phyloP scores from a whole-genome alignment of 1,140 invertebrate genomes.

The Probaryconus sp. region DNA sequence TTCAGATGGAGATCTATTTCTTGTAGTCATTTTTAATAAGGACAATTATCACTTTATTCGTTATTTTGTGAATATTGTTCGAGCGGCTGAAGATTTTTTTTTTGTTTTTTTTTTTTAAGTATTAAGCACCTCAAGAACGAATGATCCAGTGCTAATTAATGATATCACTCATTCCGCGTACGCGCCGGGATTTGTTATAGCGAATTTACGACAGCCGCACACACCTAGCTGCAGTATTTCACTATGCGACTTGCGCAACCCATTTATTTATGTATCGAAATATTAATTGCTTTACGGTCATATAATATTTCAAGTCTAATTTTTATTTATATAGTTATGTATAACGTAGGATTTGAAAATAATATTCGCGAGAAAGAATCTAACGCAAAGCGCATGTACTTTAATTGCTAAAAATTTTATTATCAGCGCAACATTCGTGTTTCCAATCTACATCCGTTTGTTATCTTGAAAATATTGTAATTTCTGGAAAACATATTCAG shows the following conservation, averaged over 20 bases:
- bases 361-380: conserved; percentile 9
- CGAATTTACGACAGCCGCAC: conserved; percentile 33
- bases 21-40: too few relatives aligned
- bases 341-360: conserved; percentile 15
- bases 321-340: conserved; percentile 38
- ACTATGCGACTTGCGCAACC: conserved; percentile 28
- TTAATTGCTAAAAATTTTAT: conserved; percentile 13
- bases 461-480: too few relatives aligned
- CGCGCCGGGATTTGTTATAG: conserved; percentile 35
- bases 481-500: neutral
- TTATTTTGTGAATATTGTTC: conserved; percentile 24
- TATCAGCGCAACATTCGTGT: conserved; percentile 13
- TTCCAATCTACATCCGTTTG: too few relatives aligned
- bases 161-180: conserved; percentile 38
- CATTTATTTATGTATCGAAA: conserved; percentile 51
- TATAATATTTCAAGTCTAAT: conserved; percentile 29
- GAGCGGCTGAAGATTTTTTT: conserved; percentile 34
- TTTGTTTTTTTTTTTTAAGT: too few relatives aligned
- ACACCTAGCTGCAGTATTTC: conserved; percentile 32
- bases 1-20: too few relatives aligned
- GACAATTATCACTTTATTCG: too few relatives aligned
- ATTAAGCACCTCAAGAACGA: conserved; percentile 38
- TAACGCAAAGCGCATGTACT: neutral
- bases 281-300: conserved; percentile 45
- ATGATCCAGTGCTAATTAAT: conserved; percentile 43